These are phyloP conservation scores for Caradrina clavipalpis DNA, from an alignment of 2,888 invertebrate species.

Conservation along the genomic window DNA sequence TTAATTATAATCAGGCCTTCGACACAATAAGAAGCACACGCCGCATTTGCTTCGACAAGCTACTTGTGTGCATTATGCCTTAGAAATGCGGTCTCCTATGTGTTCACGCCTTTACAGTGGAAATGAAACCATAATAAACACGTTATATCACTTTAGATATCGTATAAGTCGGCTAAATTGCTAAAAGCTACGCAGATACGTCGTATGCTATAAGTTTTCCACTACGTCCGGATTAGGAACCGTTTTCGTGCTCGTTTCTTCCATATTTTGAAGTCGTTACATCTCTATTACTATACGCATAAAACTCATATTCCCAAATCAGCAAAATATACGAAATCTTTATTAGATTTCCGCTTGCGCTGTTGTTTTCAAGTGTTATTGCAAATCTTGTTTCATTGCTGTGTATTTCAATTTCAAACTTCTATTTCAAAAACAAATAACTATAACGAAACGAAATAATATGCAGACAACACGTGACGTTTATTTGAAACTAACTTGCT, in stretches of 20 bases:
- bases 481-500: constrained; percentile 16
- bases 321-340: constrained; percentile 41
- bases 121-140: constrained; percentile 18
- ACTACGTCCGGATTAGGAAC: constrained; percentile 41
- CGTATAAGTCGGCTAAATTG: constrained; percentile 13
- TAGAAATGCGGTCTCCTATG: background rate
- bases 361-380: constrained; percentile 61
- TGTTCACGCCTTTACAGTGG: constrained; percentile 8
- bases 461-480: constrained; percentile 13
- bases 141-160: constrained; percentile 5
- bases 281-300: constrained; percentile 1
- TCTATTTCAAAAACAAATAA: constrained; percentile 36
- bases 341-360: constrained; percentile 52
- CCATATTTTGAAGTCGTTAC: constrained; percentile 22
- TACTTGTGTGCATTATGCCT: background rate
- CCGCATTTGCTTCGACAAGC: background rate
- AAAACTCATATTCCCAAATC: constrained; percentile 22
- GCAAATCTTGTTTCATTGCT: constrained; percentile 49
- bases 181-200: constrained; percentile 38
- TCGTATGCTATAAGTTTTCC: constrained; percentile 37
- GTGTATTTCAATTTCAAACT: constrained; percentile 56
- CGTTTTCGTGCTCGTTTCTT: constrained; percentile 29
- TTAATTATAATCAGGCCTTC: constrained; percentile 24
- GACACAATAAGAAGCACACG: constrained; percentile 9
- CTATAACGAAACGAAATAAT: constrained; percentile 25